phyloP scores from a whole-genome alignment of 2,113 vertebrate genomes.

The Mugil cephalus region DNA sequence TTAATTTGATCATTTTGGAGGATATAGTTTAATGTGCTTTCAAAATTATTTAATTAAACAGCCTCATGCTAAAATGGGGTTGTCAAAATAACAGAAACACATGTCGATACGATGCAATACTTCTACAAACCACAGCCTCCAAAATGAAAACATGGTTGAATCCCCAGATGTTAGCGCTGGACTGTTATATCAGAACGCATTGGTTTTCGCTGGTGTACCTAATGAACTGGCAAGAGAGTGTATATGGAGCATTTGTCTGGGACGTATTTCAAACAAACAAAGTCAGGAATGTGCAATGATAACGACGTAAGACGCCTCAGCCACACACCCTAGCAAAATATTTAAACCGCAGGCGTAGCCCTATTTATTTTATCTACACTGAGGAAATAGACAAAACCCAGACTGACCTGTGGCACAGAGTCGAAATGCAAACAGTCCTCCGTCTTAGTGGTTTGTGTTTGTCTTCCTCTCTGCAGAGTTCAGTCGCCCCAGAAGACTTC shows the following conservation, averaged over 20 bases:
- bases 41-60: too few relatives aligned
- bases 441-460: constrained; percentile 55
- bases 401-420: constrained; percentile 4
- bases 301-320: constrained; percentile 13
- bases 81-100: too few relatives aligned
- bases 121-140: too few relatives aligned
- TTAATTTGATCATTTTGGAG: too few relatives aligned
- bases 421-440: constrained; percentile 25
- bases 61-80: too few relatives aligned
- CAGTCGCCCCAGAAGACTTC: constrained; percentile 91
- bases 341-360: constrained; percentile 6
- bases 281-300: constrained; percentile 31
- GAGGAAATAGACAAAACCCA: constrained; percentile 28
- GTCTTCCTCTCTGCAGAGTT: constrained; percentile 85
- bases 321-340: constrained; percentile 13
- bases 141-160: too few relatives aligned
- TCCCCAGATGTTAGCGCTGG: too few relatives aligned
- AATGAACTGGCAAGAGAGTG: not conserved
- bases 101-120: too few relatives aligned
- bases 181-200: too few relatives aligned
- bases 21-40: too few relatives aligned
- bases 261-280: not conserved
- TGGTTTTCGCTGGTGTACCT: too few relatives aligned
- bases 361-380: constrained; percentile 38
- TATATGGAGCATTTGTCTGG: not conserved